phyloP scores from a whole-genome alignment of 2,888 invertebrate species.

The Salticus scenicus region DNA sequence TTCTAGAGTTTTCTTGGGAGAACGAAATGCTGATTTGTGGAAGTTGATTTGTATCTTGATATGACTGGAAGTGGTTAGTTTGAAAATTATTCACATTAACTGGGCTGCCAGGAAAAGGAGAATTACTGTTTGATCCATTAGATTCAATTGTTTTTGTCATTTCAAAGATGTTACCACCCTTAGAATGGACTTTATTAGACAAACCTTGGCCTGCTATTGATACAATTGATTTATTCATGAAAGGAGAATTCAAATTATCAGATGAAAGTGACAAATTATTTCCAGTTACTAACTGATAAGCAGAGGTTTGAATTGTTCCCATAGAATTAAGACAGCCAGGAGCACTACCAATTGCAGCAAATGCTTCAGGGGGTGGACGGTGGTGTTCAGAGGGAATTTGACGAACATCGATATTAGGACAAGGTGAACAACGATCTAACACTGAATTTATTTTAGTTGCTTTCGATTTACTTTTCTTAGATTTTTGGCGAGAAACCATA shows the following conservation, averaged over 20 bases:
- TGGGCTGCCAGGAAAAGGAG: conserved; percentile 35
- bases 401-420: conserved; percentile 81
- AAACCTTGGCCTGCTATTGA: conserved; percentile 34
- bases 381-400: conserved; percentile 78
- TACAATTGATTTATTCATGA: conserved; percentile 32
- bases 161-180: conserved; percentile 35
- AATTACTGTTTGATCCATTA: conserved; percentile 26
- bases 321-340: conserved; percentile 22
- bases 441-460: conserved; percentile 71
- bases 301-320: conserved; percentile 42
- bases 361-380: conserved; percentile 74
- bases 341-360: conserved; percentile 56
- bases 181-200: conserved; percentile 30
- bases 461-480: conserved; percentile 69
- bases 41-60: conserved; percentile 46
- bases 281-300: conserved; percentile 35
- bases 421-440: conserved; percentile 76
- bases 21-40: conserved; percentile 19
- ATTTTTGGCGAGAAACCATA: conserved; percentile 34
- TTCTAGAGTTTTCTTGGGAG: conserved; percentile 32
- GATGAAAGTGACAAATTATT: conserved; percentile 39
- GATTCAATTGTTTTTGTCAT: conserved; percentile 47
- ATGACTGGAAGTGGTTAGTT: conserved; percentile 35
- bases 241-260: conserved; percentile 38
- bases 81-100: conserved; percentile 42